Evolutionary conservation across 2,888 invertebrate genomes (phyloP), one percentile per base, ranked within the genome.

Genomic region (Caradrina clavipalpis): DNA sequence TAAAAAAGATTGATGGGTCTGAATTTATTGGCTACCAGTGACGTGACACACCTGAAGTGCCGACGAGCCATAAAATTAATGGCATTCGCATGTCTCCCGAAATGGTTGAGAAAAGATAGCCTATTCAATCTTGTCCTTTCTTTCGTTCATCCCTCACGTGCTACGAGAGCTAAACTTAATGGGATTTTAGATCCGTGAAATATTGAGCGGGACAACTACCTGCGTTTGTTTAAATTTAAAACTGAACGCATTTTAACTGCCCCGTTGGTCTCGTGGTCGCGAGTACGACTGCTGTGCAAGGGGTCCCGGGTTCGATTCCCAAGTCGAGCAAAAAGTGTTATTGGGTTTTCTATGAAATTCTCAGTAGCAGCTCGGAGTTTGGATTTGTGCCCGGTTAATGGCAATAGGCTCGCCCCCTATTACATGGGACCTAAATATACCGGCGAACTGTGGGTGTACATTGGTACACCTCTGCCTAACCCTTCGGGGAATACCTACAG

Each of bases 21-120:
- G 73, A 73, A 75, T 83, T 73, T 69, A 81, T 74, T 86, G 84
- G 86, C 64, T 80, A 76, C 72, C 68, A 76, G 81, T 81, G 77
- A 78, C 80, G 78, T 82, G 78, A 75, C 69, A 69, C 66, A 57
- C 71, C 71, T 70, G 74, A 63, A 76, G 62, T 72, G 81, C 80
- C 81, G 84, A 87, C 82, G 87, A 86, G 87, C 89, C 88, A 91
- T 91, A 91, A 92, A 92, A 90, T 88, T 90, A 92, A 92, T 91
- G 89, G 91, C 81, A 79, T 91, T 91, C 89, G 83, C 90, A 86
- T 91, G 91, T 92, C 90, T 88, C 87, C 76, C 39, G 76, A 84
- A 91, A 89, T 87, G 86, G 88, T 78, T 85, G 62, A 77, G 78
- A 73, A 81, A 71, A 73, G 67, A 77, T 77, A 71, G 74, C 73